A percentile compares a stretch with the other conserved stretches of the same genome.
These are phyloP conservation scores for Chrysotoxum bicinctum DNA, from an alignment of 2,888 invertebrate genomes.

Conservation along the genomic window DNA sequence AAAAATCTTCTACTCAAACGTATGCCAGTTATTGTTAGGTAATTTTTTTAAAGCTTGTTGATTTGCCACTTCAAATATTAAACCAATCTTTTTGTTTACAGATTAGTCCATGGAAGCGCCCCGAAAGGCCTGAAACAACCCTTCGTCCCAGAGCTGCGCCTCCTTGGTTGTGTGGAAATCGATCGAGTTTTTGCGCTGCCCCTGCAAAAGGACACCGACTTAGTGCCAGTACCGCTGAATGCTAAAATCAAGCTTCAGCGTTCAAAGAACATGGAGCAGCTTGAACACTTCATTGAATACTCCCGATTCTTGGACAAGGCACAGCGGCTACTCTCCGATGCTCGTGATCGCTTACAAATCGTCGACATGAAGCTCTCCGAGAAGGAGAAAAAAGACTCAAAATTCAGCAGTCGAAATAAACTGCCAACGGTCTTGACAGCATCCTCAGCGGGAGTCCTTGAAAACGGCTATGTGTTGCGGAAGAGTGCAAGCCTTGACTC, in stretches of 20 bases:
- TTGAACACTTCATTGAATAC: slow-evolving; percentile 89
- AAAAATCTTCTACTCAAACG: slow-evolving; percentile 93
- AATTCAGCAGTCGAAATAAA: slow-evolving; percentile 80
- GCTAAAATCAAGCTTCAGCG: slow-evolving; percentile 92
- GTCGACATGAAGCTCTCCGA: slow-evolving; percentile 91
- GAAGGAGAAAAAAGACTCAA: slow-evolving; percentile 82
- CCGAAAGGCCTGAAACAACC: slow-evolving; percentile 92
- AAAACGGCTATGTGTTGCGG: slow-evolving; percentile 87
- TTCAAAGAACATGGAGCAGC: slow-evolving; percentile 91
- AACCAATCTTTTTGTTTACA: slow-evolving; percentile 58
- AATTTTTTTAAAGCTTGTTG: slow-evolving; percentile 42
- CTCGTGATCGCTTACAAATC: slow-evolving; percentile 89
- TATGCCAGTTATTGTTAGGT: slow-evolving; percentile 94
- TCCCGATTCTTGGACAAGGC: slow-evolving; percentile 90
- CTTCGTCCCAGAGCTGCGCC: slow-evolving; percentile 92
- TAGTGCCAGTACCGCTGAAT: slow-evolving; percentile 92
- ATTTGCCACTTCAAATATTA: neutral
- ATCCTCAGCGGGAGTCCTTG: slow-evolving; percentile 78
- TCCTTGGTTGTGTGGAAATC: slow-evolving; percentile 92
- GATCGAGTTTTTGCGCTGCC: slow-evolving; percentile 91
- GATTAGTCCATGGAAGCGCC: slow-evolving; percentile 93
- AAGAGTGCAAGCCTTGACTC: slow-evolving; percentile 91
- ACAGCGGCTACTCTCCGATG: slow-evolving; percentile 88
- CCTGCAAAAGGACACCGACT: slow-evolving; percentile 89
- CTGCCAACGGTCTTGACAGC: slow-evolving; percentile 80